Evolutionary conservation across 2,113 vertebrate genomes (phyloP).

Genomic region (Spermophilus dauricus): DNA sequence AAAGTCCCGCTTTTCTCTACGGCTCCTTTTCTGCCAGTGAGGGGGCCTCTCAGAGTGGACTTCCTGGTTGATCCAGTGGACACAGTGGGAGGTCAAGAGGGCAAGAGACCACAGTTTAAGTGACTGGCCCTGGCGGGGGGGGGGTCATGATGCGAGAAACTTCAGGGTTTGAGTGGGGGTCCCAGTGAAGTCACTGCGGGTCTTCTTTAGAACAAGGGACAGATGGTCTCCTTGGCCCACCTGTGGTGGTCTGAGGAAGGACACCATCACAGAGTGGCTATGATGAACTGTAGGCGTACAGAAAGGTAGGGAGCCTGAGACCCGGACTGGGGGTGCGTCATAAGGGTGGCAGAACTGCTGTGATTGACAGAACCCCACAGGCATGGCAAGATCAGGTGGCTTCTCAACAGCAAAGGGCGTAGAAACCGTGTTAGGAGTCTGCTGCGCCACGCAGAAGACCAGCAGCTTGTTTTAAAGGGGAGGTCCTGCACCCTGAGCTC

Average conservation of each 20-base stretch:
- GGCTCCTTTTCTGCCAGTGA: background rate
- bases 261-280: background rate
- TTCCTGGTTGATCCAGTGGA: background rate
- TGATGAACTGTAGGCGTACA: too few relatives aligned
- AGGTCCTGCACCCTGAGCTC: background rate
- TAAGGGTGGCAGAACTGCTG: background rate
- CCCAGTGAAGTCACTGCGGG: background rate
- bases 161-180: background rate
- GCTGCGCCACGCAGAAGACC: background rate
- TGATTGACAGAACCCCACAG: background rate
- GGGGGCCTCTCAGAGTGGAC: rapidly evolving
- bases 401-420: rapidly evolving
- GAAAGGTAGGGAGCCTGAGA: background rate
- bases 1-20: background rate
- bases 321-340: rapidly evolving
- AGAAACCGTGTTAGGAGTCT: background rate
- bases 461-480: rapidly evolving
- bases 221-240: background rate
- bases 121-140: background rate
- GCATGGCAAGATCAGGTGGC: rapidly evolving
- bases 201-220: background rate
- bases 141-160: background rate
- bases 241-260: background rate
- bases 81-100: background rate
- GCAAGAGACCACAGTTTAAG: background rate